Base-by-base conservation (phyloP, 1,140 invertebrate species). In the Heliothis virescens region DNA sequence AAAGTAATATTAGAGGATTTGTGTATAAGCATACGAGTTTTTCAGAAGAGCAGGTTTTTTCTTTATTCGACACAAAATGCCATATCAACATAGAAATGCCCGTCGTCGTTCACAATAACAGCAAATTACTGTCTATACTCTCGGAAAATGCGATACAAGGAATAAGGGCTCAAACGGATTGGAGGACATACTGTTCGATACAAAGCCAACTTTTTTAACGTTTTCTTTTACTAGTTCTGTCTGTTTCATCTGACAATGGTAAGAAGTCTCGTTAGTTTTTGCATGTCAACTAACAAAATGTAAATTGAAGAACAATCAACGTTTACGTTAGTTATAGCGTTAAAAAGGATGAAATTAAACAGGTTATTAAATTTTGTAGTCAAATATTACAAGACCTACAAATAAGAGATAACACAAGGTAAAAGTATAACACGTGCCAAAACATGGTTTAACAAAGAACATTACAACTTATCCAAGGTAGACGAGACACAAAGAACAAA, bases 401-500 rank as follows among this genome's bases (percentile, higher is more conserved):
- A 41, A 4, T 7, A 9, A 41, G 4, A 41, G 5, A 41, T 9
- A 9, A 41, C 34, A 41, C 34, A 9, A 26, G 21, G 21, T 26
- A n/a, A n/a, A n/a, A n/a, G 21, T 9, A 7, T 9, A 34, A 53
- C 52, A 53, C 11, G 18, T n/a, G 53, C 16, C 55, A 21, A 10
- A 57, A 57, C 55, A 57, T 57, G 18, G 9, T 41, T 18, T 21
- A 10, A 18, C 16, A 12, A 11, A 18, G 16, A 16, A 65, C 5
- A 47, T 48, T 65, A 65, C 34, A 48, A 16, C 1, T 34, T 41
- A 48, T 21, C 16, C 48, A 21, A 67, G 26, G 63, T 18, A 67
- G 63, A 67, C 63, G 63, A 67, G 41, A 67, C 41, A 65, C 62
- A 67, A 67, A 67, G 63, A 67, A 48, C 63, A 21, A 67, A 41